These are phyloP conservation scores for Onychostoma macrolepis DNA, from an alignment of 2,113 vertebrate species.

Conservation along the genomic window DNA sequence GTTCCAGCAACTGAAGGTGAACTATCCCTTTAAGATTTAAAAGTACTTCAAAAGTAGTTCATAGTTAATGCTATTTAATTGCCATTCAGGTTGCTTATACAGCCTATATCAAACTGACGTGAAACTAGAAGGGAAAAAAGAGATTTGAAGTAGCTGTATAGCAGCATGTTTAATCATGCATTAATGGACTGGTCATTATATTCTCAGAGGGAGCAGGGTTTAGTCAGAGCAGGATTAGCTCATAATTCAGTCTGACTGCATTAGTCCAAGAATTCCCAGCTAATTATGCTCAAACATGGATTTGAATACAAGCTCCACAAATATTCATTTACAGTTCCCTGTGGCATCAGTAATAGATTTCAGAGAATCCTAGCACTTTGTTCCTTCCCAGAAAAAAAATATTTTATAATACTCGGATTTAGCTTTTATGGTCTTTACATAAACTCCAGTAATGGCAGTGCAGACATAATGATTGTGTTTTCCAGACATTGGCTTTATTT, in stretches of 20 bases:
- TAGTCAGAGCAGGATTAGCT: constrained; percentile 32
- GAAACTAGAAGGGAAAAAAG: background rate
- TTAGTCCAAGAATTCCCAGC: constrained; percentile 14
- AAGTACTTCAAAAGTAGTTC: background rate
- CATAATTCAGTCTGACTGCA: constrained; percentile 1
- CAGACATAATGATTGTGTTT: background rate
- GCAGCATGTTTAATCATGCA: constrained; percentile 16
- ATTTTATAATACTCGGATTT: background rate
- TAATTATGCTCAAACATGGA: constrained; percentile 20
- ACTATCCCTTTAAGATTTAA: no score
- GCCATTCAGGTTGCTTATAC: background rate
- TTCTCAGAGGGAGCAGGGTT: constrained; percentile 31
- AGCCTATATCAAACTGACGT: constrained; percentile 9
- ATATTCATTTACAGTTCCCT: constrained; percentile 25
- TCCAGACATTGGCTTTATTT: background rate
- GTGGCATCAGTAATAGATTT: constrained; percentile 17
- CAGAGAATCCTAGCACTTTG: background rate
- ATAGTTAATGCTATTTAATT: background rate
- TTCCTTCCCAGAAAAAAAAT: background rate
- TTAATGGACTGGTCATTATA: constrained; percentile 37
- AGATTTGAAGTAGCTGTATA: background rate
- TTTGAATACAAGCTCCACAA: constrained; percentile 20
- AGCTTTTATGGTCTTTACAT: background rate
- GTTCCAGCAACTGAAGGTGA: no score
- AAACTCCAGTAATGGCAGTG: background rate